Evolutionary conservation across 1,140 invertebrate genomes (phyloP).

Genomic region (Rhopalosiphum maidis): DNA sequence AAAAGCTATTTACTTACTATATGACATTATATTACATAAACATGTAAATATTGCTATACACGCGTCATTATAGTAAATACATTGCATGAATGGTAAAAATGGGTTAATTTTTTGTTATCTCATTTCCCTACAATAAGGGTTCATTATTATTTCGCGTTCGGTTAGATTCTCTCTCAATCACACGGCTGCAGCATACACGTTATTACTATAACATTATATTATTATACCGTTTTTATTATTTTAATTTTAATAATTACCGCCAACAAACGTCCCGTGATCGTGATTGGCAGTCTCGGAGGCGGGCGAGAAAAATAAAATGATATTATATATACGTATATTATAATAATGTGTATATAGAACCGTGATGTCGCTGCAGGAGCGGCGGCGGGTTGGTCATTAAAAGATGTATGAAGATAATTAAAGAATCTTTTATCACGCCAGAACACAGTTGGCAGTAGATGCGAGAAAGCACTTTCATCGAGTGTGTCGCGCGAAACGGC

Average conservation of each 20-base stretch:
- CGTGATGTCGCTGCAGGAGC: not conserved
- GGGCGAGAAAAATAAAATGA: not conserved
- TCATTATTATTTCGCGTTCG: not conserved
- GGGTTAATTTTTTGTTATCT: not conserved
- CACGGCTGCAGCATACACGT: not conserved
- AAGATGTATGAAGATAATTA: slow-evolving; percentile 55
- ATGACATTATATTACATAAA: not conserved
- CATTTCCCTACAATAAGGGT: not conserved
- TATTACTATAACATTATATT: not conserved
- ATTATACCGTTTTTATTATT: not conserved
- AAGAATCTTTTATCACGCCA: slow-evolving; percentile 57
- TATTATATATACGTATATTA: not conserved
- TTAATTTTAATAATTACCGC: slow-evolving; percentile 30
- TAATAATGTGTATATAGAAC: not conserved
- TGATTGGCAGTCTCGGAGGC: slow-evolving; percentile 38
- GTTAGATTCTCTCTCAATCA: not conserved
- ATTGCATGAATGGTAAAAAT: not conserved
- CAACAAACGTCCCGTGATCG: slow-evolving; percentile 10
- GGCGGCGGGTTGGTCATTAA: slow-evolving; percentile 32
- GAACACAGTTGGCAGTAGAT: slow-evolving; percentile 41
- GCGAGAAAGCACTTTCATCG: slow-evolving; percentile 52
- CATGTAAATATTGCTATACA: slow-evolving; percentile 9
- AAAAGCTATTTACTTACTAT: not conserved
- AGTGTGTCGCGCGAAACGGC: slow-evolving; percentile 28
- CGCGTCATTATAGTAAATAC: not conserved